phyloP scores from a whole-genome alignment of 2,797 vertebrate genomes.

The Podarcis lilfordi region DNA sequence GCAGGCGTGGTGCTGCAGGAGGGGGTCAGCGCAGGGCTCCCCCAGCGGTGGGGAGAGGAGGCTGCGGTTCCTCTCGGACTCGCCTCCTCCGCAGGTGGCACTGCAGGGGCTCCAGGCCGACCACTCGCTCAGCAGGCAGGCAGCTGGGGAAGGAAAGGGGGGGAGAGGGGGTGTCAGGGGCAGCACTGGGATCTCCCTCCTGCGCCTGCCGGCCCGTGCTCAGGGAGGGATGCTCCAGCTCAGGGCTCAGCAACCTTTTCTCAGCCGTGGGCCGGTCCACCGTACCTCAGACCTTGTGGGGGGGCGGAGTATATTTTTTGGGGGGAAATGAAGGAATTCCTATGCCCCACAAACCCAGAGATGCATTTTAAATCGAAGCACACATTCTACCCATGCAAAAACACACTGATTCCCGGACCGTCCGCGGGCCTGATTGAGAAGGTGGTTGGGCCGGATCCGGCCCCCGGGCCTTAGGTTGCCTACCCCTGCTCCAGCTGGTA shows the following conservation, averaged over 20 bases:
- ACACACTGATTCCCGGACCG: too few relatives aligned
- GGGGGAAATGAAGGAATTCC: too few relatives aligned
- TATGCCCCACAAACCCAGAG: too few relatives aligned
- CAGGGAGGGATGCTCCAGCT: neutral
- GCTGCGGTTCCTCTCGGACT: slow-evolving; percentile 75
- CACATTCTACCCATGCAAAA: too few relatives aligned
- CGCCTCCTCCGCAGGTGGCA: slow-evolving; percentile 79
- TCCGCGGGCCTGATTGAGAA: rapidly evolving
- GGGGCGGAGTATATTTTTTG: too few relatives aligned
- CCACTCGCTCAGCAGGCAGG: slow-evolving; percentile 82
- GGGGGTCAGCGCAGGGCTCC: slow-evolving; percentile 67
- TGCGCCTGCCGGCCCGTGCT: neutral
- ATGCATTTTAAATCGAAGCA: too few relatives aligned
- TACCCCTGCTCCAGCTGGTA: too few relatives aligned
- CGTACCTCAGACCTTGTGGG: too few relatives aligned
- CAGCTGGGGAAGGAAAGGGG: slow-evolving; percentile 58
- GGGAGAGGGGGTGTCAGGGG: rapidly evolving
- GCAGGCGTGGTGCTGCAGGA: slow-evolving; percentile 78
- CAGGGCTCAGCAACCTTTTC: neutral
- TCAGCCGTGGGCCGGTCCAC: too few relatives aligned
- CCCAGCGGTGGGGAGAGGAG: slow-evolving; percentile 69
- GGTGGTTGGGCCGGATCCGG: too few relatives aligned
- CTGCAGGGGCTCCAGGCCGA: slow-evolving; percentile 85
- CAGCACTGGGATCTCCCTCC: too few relatives aligned
- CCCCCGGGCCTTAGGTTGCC: too few relatives aligned